Evolutionary conservation across 2,888 invertebrate species (phyloP), one percentile per base, ranked within the genome.

Genomic region (Habrosyne pyritoides): DNA sequence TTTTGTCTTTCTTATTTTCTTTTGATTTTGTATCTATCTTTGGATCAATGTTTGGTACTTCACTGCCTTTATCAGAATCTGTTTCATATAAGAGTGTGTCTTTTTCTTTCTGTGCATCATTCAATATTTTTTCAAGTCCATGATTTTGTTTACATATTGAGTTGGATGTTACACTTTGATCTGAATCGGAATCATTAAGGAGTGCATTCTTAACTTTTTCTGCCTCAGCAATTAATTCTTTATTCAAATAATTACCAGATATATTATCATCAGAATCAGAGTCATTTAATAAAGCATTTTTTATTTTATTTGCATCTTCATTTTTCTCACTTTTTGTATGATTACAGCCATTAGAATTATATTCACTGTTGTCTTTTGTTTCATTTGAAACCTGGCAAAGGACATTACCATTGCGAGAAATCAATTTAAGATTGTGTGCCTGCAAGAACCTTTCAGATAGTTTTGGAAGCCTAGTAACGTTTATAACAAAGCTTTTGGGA

Each of bases 401-500:
- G 24, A 72, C 62, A 26, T 57, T 56, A 18, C 77, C 81, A 55
- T 69, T 65, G 59, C 79, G 69, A 50, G 61, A 75, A 48, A 91
- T 79, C 71, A 57, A 86, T 55, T 65, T 81, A 10, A 92, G 71
- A 36, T 78, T 70, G 62, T 86, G 60, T 36, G 54, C 53, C 7
- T 64, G 56, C 55, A 91, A 69, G 72, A 82, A 88, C 1, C 64
- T 54, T 28, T 59, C 42, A 55, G 75, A 73, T 26, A 87, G 70
- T 61, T 73, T 62, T 18, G 88, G 87, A 55, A 91, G 61, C 55
- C 73, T 81, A 47, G 50, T 63, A 18, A 90, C 47, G 54, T 76
- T 73, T 53, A 92, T 71, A 52, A 55, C 21, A 72, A 87, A 86
- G 2, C 70, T 56, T 69, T 86, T 90, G 3, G 86, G 60, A 66